These are phyloP conservation scores for Mormyrops attenuatus DNA, from an alignment of 2,797 vertebrate genomes.

Conservation along the genomic window DNA sequence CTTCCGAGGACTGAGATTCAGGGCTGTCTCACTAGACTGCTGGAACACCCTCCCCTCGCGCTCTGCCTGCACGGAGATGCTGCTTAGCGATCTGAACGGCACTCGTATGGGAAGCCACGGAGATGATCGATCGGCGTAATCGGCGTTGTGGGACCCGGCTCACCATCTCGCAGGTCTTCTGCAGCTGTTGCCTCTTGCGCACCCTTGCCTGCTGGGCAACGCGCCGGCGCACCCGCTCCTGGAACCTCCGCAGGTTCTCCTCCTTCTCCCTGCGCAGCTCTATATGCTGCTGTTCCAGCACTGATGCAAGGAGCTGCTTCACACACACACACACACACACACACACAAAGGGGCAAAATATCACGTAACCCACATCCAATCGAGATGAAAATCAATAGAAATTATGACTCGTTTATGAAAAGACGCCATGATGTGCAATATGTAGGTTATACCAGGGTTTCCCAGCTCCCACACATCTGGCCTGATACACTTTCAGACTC, in stretches of 20 bases:
- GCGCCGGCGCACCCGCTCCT: conserved; percentile 72
- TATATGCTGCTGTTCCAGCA: conserved; percentile 68
- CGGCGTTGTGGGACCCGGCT: conserved; percentile 26
- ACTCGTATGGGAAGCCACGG: not conserved
- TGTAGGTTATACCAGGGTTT: not conserved
- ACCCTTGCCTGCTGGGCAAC: conserved; percentile 66
- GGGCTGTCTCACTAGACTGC: conserved; percentile 34
- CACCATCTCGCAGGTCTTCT: conserved; percentile 56
- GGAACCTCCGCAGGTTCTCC: conserved; percentile 70
- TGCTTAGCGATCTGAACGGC: not conserved
- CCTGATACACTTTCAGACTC: not conserved
- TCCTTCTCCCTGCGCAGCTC: conserved; percentile 60
- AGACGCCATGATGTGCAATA: not conserved
- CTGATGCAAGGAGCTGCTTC: conserved; percentile 60
- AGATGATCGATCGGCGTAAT: too few relatives aligned
- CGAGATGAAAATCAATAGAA: not conserved
- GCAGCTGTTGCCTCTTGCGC: conserved; percentile 59
- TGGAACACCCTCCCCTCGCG: conserved; percentile 45
- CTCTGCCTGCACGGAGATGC: conserved; percentile 50
- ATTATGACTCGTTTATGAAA: not conserved
- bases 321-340: not conserved
- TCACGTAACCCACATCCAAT: not conserved
- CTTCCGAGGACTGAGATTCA: conserved; percentile 40
- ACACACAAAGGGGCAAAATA: not conserved
- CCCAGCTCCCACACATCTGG: not conserved